phyloP scores from a whole-genome alignment of 1,140 invertebrate genomes.

The Drosophila leontia region DNA sequence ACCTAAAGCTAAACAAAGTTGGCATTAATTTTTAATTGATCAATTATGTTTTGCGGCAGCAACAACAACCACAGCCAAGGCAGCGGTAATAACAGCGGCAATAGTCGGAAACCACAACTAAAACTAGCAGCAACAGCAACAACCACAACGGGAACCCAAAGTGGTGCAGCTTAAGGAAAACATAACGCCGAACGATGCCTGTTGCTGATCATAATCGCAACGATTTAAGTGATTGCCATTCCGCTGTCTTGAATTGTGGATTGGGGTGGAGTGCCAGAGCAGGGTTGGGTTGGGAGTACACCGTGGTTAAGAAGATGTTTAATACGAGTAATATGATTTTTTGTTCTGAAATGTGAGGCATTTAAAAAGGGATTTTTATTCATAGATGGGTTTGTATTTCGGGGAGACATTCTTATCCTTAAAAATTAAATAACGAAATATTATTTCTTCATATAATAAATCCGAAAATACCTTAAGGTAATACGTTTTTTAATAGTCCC shows the following conservation, averaged over 20 bases:
- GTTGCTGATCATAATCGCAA: constrained; percentile 78
- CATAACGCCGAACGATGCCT: constrained; percentile 61
- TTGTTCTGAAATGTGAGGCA: background rate
- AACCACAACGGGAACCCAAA: constrained; percentile 24
- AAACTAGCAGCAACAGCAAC: constrained; percentile 6
- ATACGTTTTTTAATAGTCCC: too few relatives aligned
- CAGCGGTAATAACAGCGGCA: constrained; percentile 26
- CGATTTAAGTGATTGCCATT: constrained; percentile 79
- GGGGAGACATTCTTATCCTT: too few relatives aligned
- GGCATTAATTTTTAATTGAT: constrained; percentile 82
- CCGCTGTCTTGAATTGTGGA: constrained; percentile 21
- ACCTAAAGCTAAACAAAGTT: constrained; percentile 74
- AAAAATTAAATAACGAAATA: too few relatives aligned
- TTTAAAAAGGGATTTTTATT: background rate
- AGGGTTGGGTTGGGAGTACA: constrained; percentile 18
- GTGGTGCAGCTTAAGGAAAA: constrained; percentile 64
- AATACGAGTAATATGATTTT: background rate
- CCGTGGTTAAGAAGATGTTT: background rate
- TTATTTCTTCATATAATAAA: too few relatives aligned
- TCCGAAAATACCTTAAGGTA: too few relatives aligned
- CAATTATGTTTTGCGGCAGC: constrained; percentile 62
- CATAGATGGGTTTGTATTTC: too few relatives aligned
- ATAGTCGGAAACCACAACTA: constrained; percentile 39
- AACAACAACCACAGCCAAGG: constrained; percentile 22
- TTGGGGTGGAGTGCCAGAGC: constrained; percentile 22